Percentiles rank a stretch among this genome's conserved stretches.
Conservation (phyloP, 2,888 invertebrate species). For the Aleiodes leptofemur region DNA sequence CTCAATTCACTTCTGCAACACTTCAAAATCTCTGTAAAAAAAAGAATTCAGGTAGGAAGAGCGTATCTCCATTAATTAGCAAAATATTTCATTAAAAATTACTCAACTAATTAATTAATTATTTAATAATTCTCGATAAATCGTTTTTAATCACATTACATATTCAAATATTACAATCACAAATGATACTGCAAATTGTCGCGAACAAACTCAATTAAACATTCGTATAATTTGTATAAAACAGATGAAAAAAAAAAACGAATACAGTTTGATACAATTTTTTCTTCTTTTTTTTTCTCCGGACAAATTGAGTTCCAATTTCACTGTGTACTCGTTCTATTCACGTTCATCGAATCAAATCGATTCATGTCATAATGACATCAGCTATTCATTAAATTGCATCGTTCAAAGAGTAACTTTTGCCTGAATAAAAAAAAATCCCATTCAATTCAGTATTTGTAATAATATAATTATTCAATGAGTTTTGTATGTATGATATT, state of each 20-base stretch:
- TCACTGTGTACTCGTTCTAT: constrained; percentile 23
- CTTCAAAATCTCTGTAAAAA: no score
- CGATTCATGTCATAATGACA: constrained; percentile 22
- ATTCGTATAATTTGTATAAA: background rate
- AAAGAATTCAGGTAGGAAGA: no score
- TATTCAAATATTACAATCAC: background rate
- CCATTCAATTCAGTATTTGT: background rate
- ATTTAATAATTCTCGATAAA: background rate
- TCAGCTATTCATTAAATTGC: constrained; percentile 22
- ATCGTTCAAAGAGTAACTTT: constrained; percentile 28
- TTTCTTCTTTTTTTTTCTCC: constrained; percentile 41
- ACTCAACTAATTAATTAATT: background rate
- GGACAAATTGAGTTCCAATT: constrained; percentile 50
- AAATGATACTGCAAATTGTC: constrained; percentile 36
- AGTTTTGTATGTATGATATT: background rate
- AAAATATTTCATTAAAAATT: no score
- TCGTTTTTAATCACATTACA: background rate
- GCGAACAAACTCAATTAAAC: constrained; percentile 37
- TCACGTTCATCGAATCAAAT: constrained; percentile 40
- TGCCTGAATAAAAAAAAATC: no score
- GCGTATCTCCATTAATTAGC: no score
- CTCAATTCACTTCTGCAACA: no score
- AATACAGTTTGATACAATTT: background rate
- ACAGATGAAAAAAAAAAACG: constrained; percentile 3
- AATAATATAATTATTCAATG: constrained; percentile 23